A percentile compares a stretch with the other conserved stretches of the same genome.
These are phyloP conservation scores for Catharus ustulatus DNA, from an alignment of 2,797 vertebrate genomes.

Conservation along the genomic window DNA sequence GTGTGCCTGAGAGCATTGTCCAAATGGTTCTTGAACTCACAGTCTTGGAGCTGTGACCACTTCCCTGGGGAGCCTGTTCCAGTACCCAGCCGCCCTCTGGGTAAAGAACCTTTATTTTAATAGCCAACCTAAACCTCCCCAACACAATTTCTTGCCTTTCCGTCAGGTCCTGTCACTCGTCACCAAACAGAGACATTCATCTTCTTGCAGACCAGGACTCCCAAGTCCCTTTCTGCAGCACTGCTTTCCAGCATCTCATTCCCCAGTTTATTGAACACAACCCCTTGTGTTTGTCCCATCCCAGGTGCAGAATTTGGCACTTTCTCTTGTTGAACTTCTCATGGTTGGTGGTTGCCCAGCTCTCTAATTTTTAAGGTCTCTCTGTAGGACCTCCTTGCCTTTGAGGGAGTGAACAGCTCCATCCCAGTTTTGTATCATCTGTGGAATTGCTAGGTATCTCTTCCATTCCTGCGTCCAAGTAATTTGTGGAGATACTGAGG, in stretches of 20 bases:
- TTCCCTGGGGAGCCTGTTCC: not conserved
- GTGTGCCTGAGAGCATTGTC: not conserved
- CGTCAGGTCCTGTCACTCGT: not conserved
- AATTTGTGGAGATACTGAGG: too few species aligned
- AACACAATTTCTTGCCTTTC: not conserved
- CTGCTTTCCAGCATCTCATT: not conserved
- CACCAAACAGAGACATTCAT: not conserved
- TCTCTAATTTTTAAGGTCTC: too few species aligned
- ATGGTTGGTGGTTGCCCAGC: too few species aligned
- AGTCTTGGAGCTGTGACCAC: not conserved
- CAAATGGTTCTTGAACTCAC: not conserved
- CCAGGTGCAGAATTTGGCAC: fast-evolving
- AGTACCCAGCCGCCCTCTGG: not conserved
- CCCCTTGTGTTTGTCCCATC: not conserved
- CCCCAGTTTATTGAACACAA: not conserved
- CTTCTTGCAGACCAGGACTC: not conserved
- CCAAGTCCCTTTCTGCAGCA: not conserved
- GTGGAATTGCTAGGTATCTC: too few species aligned
- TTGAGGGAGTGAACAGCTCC: not conserved
- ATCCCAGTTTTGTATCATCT: not conserved
- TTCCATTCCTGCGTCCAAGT: not conserved
- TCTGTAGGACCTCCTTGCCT: not conserved
- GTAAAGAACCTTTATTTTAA: not conserved
- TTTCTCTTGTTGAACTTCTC: not conserved
- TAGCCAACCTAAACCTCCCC: not conserved